Conservation (phyloP, 1,140 invertebrate genomes). For the Eumaeus atala region DNA sequence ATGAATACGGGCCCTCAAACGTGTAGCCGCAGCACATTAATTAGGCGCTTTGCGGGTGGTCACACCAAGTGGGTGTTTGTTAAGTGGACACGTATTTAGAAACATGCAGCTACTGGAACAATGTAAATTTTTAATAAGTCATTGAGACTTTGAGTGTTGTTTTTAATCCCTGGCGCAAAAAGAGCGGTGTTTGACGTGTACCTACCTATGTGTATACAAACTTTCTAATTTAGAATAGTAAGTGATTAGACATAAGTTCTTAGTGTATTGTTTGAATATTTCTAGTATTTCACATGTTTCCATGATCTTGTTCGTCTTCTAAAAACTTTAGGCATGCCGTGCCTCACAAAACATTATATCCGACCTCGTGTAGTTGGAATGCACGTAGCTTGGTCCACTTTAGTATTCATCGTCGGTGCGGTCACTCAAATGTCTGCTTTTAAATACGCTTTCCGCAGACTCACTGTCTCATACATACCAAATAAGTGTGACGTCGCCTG, state of each 20-base stretch:
- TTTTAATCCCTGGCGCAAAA: no score
- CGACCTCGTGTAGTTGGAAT: neutral
- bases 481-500: conserved; percentile 37
- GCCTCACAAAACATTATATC: no score
- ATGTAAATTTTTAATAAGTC: no score
- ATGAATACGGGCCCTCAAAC: conserved; percentile 3
- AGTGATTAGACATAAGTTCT: no score
- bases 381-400: conserved; percentile 5
- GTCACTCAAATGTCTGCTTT: conserved; percentile 27
- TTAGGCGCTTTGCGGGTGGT: conserved; percentile 5
- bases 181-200: no score
- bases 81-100: conserved; percentile 1
- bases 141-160: no score
- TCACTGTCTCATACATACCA: conserved; percentile 49
- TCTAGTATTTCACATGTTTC: no score
- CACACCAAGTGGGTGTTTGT: conserved; percentile 4
- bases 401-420: conserved; percentile 11
- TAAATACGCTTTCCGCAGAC: conserved; percentile 44
- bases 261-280: no score
- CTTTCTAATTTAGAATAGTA: no score
- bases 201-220: no score
- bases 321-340: no score
- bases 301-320: no score
- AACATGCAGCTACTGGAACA: neutral
- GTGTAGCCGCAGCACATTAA: conserved; percentile 5